Base-by-base conservation (phyloP, 2,113 vertebrate species). In the Nannospalax galili region DNA sequence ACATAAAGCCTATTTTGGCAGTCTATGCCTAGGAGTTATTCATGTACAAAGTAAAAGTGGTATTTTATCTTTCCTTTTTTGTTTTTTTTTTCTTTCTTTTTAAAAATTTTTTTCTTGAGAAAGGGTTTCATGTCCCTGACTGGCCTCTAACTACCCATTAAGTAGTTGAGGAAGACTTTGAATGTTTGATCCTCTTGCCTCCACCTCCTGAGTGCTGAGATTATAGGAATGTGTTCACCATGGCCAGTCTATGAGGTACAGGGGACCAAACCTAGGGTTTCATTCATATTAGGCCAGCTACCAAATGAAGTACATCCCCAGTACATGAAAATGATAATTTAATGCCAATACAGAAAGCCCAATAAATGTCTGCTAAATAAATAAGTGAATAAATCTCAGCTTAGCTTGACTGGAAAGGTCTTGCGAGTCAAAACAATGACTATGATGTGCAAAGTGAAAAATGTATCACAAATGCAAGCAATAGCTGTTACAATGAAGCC, bases 281-380 rank as follows among this genome's bases (percentile, higher is more conserved):
- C 62, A 35, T 48, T 9, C 30, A 26, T 35, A 22, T 69, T n/a
- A 69, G 40, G 30, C 22, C 48, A 69, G 10, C 32, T 67, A 52
- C 14, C 82, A 48, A n/a, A 30, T 85, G 42, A 69, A 4, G 42
- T 85, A 52, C 35, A 85, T 26, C 45, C 12, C 14, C 12, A 48
- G 42, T 5, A 32, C 20, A 70, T n/a, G 20, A 20, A 69, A 85
- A 69, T 32, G 67, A 70, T 52, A 69, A 52, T 32, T 65, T 42
- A 40, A 84, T 62, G 58, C 52, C 87, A 96, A 52, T 7, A 79
- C 26, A 20, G 72, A 56, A 40, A n/a, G n/a, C 6, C 74, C 16
- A 93, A 19, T 11, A 91, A 72, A 72, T 56, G 90, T 52, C n/a
- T 94, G 62, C 56, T 88, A 45, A 91, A 45, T 75, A 90, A 92